Evolutionary conservation across 2,888 invertebrate genomes (phyloP), one percentile per base, ranked within the genome.

Genomic region (Petrolisthes cinctipes): DNA sequence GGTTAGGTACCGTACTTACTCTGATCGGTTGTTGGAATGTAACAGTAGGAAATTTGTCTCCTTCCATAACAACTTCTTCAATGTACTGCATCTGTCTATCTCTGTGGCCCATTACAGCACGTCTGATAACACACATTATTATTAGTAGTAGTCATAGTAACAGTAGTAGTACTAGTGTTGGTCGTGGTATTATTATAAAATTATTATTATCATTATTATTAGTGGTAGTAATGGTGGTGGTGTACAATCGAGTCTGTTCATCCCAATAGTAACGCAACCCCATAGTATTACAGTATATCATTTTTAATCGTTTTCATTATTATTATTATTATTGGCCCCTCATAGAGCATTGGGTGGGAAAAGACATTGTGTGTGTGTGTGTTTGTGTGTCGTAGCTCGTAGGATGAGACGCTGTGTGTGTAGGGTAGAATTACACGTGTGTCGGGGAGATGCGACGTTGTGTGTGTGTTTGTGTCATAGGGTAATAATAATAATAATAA

Each of bases 11-110:
- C 37, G 37, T 7, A 56, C 85, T 85, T 54, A 85, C 85, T 56
- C 85, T 79, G 57, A 85, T 80, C 2, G 71, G 73, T 37, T 68
- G 7, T 14, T 79, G 9, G 7, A 73, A 66, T 4, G 9, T 14
- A 20, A 85, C 57, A 71, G 54, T 80, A 73, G 85, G 85, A 56
- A 85, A 85, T 6, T 85, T 17, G 54, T 80, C 85, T 5, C n/a
- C 73, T 5, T 23, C 80, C 2, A 85, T 5, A 37, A 81, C 81
- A 20, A 68, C 23, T 9, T 57, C 14, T 20, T 80, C 80, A n/a
- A 11, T 57, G 6, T 14, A 4, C 23, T 61, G 56, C 14, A 9
- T 23, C 14, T 23, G 5, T 6, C 57, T n/a, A 4, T 20, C 57
- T 14, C 20, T 61, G 61, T 80, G 20, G 61, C 80, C 80, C 20